Conservation (phyloP, 1,140 invertebrate genomes). For the Bombus turneri region DNA sequence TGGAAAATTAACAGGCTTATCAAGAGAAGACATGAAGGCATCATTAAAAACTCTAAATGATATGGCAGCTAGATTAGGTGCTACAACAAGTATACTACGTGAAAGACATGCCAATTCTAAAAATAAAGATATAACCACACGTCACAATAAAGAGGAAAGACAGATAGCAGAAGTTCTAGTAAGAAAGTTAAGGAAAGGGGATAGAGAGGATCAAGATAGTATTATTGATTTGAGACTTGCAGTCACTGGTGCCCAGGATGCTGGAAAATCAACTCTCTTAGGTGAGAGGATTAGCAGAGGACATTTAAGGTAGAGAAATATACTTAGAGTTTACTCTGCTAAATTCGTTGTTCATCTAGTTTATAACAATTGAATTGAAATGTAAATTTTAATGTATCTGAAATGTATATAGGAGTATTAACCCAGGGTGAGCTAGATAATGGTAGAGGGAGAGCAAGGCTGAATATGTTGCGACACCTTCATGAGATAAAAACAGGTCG, state of each 20-base stretch:
- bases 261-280: slow-evolving; percentile 95
- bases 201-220: slow-evolving; percentile 94
- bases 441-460: slow-evolving; percentile 94
- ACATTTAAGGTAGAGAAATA: slow-evolving; percentile 70
- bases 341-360: slow-evolving; percentile 17
- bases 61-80: slow-evolving; percentile 93
- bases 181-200: slow-evolving; percentile 89
- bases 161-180: slow-evolving; percentile 94
- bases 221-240: slow-evolving; percentile 93
- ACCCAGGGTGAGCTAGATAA: slow-evolving; percentile 98
- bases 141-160: slow-evolving; percentile 74
- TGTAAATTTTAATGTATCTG: slow-evolving; percentile 29
- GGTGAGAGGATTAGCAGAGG: slow-evolving; percentile 75
- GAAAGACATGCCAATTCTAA: slow-evolving; percentile 83
- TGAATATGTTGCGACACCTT: slow-evolving; percentile 97
- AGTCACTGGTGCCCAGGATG: slow-evolving; percentile 96
- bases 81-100: slow-evolving; percentile 88
- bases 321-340: slow-evolving; percentile 58
- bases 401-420: slow-evolving; percentile 87
- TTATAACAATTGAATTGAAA: neutral
- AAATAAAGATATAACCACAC: slow-evolving; percentile 77
- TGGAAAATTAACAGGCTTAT: slow-evolving; percentile 92
- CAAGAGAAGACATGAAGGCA: slow-evolving; percentile 89
- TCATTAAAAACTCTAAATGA: slow-evolving; percentile 91
- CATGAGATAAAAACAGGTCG: slow-evolving; percentile 98